These are phyloP conservation scores for Engraulis encrasicolus DNA, from an alignment of 2,113 vertebrate species.

Conservation along the genomic window DNA sequence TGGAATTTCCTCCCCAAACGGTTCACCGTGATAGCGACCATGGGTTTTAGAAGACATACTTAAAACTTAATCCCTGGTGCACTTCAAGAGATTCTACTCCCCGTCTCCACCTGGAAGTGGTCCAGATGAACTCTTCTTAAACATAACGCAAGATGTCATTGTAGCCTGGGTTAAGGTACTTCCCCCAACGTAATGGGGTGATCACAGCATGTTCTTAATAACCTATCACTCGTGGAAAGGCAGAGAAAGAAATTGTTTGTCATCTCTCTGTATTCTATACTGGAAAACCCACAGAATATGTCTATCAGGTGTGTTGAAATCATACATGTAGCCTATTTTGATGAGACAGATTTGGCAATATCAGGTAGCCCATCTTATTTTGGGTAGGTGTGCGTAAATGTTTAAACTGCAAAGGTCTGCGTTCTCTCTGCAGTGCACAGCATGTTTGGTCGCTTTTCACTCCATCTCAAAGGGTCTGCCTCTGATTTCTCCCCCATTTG, in stretches of 20 bases:
- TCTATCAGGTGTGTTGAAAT: not conserved
- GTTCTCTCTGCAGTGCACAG: not conserved
- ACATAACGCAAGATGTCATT: not conserved
- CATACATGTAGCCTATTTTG: not conserved
- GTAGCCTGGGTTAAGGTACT: not conserved
- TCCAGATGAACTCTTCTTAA: slow-evolving; percentile 27
- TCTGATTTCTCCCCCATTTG: not conserved
- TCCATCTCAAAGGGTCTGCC: not conserved
- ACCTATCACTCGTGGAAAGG: not conserved
- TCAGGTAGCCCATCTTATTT: too few species aligned
- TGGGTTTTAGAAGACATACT: slow-evolving; percentile 46
- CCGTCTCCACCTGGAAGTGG: slow-evolving; percentile 42
- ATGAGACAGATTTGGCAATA: not conserved
- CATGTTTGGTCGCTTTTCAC: not conserved
- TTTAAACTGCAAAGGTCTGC: not conserved
- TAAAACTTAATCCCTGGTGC: slow-evolving; percentile 53
- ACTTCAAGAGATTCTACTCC: slow-evolving; percentile 52
- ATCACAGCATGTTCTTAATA: not conserved
- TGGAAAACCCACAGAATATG: not conserved
- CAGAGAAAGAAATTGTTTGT: not conserved
- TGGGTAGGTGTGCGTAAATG: too few species aligned
- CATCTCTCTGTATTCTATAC: not conserved
- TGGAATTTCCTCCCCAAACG: slow-evolving; percentile 52
- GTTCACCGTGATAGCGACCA: slow-evolving; percentile 40
- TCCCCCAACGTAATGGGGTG: not conserved